Percentiles rank a stretch among this genome's conserved stretches.
Conservation (phyloP, 2,797 vertebrate genomes). For the Chelonia mydas region DNA sequence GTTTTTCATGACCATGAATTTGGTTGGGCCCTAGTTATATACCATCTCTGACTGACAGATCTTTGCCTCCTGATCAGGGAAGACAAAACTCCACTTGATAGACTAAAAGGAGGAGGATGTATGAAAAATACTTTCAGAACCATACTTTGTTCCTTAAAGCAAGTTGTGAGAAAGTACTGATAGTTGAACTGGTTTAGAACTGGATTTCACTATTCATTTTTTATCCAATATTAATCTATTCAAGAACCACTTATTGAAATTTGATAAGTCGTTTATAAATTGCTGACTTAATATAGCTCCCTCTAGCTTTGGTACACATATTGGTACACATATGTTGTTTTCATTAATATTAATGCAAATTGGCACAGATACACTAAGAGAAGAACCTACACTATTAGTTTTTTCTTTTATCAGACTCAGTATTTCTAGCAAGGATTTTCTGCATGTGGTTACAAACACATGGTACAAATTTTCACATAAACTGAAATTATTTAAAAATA, state of each 20-base stretch:
- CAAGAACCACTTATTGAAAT: not conserved
- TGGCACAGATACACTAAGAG: not conserved
- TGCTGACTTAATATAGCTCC: not conserved
- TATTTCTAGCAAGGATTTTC: not conserved
- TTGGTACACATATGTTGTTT: not conserved
- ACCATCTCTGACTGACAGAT: not conserved
- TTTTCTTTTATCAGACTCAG: not conserved
- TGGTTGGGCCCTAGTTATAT: not conserved
- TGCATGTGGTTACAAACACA: not conserved
- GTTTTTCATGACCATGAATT: too few relatives aligned
- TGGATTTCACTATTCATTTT: not conserved
- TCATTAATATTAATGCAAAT: not conserved
- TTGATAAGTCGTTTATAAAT: not conserved
- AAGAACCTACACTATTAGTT: not conserved
- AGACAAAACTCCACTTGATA: not conserved
- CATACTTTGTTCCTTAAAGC: not conserved
- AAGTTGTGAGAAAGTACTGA: not conserved
- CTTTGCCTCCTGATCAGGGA: not conserved
- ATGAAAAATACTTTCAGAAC: not conserved
- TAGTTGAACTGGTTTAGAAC: not conserved
- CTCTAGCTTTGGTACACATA: not conserved
- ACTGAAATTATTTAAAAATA: not conserved
- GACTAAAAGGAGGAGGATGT: not conserved
- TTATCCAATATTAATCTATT: not conserved
- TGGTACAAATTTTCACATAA: not conserved